phyloP scores from a whole-genome alignment of 2,888 invertebrate genomes.

The Boloria selene region DNA sequence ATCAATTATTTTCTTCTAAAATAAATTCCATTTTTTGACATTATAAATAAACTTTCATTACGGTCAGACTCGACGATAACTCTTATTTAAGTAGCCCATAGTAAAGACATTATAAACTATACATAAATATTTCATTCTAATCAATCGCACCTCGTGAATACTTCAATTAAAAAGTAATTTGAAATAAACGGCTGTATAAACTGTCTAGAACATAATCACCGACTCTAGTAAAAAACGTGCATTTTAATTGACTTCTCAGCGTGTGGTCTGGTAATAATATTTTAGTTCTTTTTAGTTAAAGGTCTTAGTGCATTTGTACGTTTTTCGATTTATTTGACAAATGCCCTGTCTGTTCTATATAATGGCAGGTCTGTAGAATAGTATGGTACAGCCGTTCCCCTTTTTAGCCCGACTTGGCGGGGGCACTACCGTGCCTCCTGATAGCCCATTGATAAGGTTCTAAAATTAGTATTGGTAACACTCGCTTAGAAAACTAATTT shows the following conservation, averaged over 20 bases:
- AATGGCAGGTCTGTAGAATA: too few relatives aligned
- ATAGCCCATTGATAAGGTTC: too few relatives aligned
- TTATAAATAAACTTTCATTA: not conserved
- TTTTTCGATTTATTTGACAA: too few relatives aligned
- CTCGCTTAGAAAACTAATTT: too few relatives aligned
- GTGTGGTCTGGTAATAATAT: constrained; percentile 62
- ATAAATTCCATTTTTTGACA: too few relatives aligned
- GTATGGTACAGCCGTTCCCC: too few relatives aligned
- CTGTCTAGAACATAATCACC: constrained; percentile 46
- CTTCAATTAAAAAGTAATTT: constrained; percentile 53
- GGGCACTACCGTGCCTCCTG: too few relatives aligned
- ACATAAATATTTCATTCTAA: constrained; percentile 35
- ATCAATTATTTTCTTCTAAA: too few relatives aligned
- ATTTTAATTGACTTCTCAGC: constrained; percentile 61
- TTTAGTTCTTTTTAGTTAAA: constrained; percentile 55
- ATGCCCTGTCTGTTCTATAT: too few relatives aligned
- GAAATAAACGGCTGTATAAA: constrained; percentile 53
- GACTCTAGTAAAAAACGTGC: constrained; percentile 55
- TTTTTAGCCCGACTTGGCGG: too few relatives aligned
- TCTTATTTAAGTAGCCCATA: constrained; percentile 7
- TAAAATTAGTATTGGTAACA: too few relatives aligned
- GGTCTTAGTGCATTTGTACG: constrained; percentile 20
- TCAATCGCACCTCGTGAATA: constrained; percentile 36
- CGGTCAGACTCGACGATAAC: not conserved
- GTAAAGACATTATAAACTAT: constrained; percentile 29